Evolutionary conservation across 2,888 invertebrate species (phyloP), one percentile per base, ranked within the genome.

Genomic region (Rosalia funebris): DNA sequence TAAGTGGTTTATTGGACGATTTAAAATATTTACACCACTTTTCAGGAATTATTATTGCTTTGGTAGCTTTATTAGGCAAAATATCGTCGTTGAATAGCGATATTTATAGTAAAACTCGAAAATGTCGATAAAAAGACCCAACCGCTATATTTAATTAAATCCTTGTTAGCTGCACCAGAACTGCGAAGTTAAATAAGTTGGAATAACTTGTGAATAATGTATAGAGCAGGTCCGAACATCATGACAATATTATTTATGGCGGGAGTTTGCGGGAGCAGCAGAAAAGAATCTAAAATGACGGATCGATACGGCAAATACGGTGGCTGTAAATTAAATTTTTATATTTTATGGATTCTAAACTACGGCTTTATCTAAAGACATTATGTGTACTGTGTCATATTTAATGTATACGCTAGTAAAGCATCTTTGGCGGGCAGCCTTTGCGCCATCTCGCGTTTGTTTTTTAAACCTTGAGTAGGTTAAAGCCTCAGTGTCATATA

Each of bases 151-250:
- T 62, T 65, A 60, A 65, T 65, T 65, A 65, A 62, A 65, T 65
- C 62, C 65, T 57, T 57, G 65, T 58, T 62, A 48, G 61, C 52
- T 61, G 61, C 53, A 61, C 62, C 57, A 56, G 60, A 45, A 65
- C 59, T 53, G 59, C 54, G 57, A 62, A 62, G 65, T 62, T 65
- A 62, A 64, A 65, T 65, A 66, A 63, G 63, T 65, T 63, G 66
- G 58, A 65, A 63, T 64, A 68, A 66, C 64, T 66, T 63, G 66
- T 69, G 69, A 69, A 69, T 69, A 69, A 69, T 69, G 66, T 65
- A 69, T 69, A 65, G 60, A 66, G 69, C 65, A 60, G 62, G 60
- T 59, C 60, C 54, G 57, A 64, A 68, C 66, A 68, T 68, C 66
- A 66, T 45, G 64, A 66, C 66, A 65, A 69, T 65, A 66, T 65